phyloP scores from a whole-genome alignment of 2,113 vertebrate genomes.

The Pandion haliaetus region DNA sequence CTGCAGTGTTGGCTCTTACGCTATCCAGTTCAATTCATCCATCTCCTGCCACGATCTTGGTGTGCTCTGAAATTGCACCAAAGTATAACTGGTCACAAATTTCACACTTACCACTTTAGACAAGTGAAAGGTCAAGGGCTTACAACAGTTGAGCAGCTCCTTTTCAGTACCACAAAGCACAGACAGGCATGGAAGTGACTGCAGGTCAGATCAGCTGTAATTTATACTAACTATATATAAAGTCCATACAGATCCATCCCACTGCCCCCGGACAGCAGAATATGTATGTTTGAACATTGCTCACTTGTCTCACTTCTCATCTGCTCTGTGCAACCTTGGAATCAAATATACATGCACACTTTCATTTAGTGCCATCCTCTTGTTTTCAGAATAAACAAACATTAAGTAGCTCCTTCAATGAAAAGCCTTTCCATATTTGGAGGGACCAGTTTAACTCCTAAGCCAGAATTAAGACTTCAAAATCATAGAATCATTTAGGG shows the following conservation, averaged over 20 bases:
- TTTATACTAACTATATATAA: constrained; percentile 19
- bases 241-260: not conserved
- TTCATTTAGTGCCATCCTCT: not conserved
- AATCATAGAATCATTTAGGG: no score
- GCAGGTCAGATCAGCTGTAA: constrained; percentile 48
- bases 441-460: not conserved
- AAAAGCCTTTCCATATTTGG: not conserved
- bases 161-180: constrained; percentile 10
- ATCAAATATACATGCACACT: not conserved
- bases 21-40: constrained; percentile 44
- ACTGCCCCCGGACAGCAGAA: not conserved
- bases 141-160: constrained; percentile 38
- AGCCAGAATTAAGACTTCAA: not conserved
- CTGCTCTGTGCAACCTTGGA: not conserved
- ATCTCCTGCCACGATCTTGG: constrained; percentile 29
- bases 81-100: constrained; percentile 47
- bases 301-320: not conserved
- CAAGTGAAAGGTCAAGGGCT: constrained; percentile 62
- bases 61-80: constrained; percentile 49
- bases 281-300: not conserved
- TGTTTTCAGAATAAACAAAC: not conserved
- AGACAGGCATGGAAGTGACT: constrained; percentile 23
- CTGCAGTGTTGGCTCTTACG: not conserved
- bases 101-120: constrained; percentile 60
- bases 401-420: not conserved